A percentile compares a stretch with the other conserved stretches of the same genome.
Evolutionary conservation across 2,113 vertebrate genomes (phyloP).

Genomic region (Mandrillus leucophaeus): DNA sequence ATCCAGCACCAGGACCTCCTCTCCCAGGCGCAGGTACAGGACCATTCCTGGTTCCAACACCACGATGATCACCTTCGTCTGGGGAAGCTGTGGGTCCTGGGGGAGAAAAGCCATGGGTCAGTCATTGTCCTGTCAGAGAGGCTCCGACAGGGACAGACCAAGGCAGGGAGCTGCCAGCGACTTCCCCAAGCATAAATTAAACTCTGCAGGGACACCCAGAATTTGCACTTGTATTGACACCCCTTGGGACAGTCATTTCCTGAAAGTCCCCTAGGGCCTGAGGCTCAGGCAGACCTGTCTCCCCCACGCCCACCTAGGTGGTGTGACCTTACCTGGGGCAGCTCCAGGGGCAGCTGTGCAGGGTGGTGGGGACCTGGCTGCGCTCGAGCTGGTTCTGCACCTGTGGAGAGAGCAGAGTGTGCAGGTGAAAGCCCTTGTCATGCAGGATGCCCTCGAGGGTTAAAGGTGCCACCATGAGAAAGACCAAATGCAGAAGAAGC

Average conservation of each 20-base stretch:
- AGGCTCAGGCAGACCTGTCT: neutral
- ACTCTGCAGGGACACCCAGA: neutral
- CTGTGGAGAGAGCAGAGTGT: neutral
- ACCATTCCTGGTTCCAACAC: neutral
- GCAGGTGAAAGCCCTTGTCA: neutral
- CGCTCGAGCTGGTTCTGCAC: neutral
- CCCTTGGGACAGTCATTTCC: neutral
- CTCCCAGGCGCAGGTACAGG: neutral
- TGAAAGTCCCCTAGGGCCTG: neutral
- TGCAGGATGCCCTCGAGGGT: neutral
- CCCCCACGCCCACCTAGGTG: fast-evolving
- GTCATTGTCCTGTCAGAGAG: neutral
- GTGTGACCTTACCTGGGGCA: neutral
- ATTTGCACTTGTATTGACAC: neutral
- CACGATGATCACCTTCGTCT: neutral
- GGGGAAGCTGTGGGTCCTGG: neutral
- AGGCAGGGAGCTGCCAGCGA: neutral
- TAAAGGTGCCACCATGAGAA: neutral
- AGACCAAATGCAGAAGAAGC: neutral
- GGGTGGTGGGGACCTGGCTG: neutral
- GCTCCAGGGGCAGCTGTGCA: neutral
- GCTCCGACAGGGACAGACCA: neutral
- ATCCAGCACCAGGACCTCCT: neutral
- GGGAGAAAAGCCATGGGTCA: neutral
- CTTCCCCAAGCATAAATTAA: neutral